Conservation (phyloP, 2,113 vertebrate species). For the Neotoma lepida region DNA sequence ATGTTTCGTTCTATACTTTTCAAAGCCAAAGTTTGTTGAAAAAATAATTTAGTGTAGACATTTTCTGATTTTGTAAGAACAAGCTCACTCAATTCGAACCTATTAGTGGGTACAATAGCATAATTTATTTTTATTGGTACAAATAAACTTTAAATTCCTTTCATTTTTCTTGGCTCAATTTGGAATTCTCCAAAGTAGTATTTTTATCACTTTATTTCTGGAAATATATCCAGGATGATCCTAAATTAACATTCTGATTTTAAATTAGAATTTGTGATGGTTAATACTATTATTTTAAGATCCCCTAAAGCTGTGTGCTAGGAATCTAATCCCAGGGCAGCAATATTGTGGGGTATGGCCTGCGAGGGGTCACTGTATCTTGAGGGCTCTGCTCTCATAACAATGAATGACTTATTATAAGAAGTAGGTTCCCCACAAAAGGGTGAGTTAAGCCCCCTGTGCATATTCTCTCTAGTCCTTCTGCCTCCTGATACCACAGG, state of each 20-base stretch:
- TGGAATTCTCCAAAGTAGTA: conserved; percentile 26
- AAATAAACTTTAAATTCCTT: neutral
- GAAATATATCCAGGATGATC: neutral
- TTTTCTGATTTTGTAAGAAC: neutral
- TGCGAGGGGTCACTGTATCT: no score
- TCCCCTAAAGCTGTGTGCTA: no score
- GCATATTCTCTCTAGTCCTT: neutral
- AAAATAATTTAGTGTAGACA: neutral
- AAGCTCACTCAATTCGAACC: neutral
- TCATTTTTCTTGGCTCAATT: neutral
- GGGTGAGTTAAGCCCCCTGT: no score
- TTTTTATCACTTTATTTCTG: conserved; percentile 51
- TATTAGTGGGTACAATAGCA: neutral
- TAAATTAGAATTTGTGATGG: conserved; percentile 4
- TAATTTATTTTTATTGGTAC: neutral
- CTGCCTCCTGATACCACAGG: neutral
- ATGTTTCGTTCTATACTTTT: neutral
- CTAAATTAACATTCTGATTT: conserved; percentile 3
- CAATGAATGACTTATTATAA: neutral
- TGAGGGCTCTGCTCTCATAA: neutral
- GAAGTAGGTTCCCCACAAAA: neutral
- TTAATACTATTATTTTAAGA: neutral
- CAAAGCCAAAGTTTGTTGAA: neutral
- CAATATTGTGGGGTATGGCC: no score
- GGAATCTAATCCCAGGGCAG: neutral